These are phyloP conservation scores for Lycocerus yunnanus DNA, from an alignment of 2,888 invertebrate species.

Conservation along the genomic window DNA sequence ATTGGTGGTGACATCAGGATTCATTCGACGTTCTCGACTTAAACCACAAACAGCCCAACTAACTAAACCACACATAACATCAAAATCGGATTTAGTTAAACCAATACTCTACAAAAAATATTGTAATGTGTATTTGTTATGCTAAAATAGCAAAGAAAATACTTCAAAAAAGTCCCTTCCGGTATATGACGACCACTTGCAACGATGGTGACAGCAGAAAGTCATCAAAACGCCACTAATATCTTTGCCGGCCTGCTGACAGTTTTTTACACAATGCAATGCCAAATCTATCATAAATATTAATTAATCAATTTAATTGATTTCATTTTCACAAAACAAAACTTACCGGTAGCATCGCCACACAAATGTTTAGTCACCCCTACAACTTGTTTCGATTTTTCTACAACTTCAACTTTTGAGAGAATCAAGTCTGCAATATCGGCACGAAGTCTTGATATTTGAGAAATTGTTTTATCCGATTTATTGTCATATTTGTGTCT, in stretches of 20 bases:
- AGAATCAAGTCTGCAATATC: slow-evolving; percentile 81
- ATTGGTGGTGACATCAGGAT: not conserved
- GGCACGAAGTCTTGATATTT: slow-evolving; percentile 58
- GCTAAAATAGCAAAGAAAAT: not conserved
- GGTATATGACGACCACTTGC: slow-evolving; percentile 71
- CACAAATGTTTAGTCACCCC: slow-evolving; percentile 89
- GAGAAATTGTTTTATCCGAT: slow-evolving; percentile 50
- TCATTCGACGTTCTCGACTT: slow-evolving; percentile 56
- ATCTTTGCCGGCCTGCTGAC: slow-evolving; percentile 50
- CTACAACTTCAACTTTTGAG: slow-evolving; percentile 58
- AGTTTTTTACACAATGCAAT: slow-evolving; percentile 66
- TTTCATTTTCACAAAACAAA: not conserved
- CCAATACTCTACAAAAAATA: slow-evolving; percentile 58
- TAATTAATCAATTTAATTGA: not conserved
- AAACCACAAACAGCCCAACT: slow-evolving; percentile 89
- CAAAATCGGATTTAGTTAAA: slow-evolving; percentile 67
- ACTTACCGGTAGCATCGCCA: slow-evolving; percentile 80
- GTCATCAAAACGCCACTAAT: slow-evolving; percentile 72
- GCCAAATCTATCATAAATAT: slow-evolving; percentile 68
- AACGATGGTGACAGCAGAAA: slow-evolving; percentile 90
- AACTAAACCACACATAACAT: slow-evolving; percentile 77
- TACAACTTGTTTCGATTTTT: slow-evolving; percentile 61
- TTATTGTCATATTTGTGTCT: slow-evolving; percentile 81
- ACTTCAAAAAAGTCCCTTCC: slow-evolving; percentile 66
- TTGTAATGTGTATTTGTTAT: not conserved